A percentile compares a stretch with the other conserved stretches of the same genome.
These are phyloP conservation scores for Caenorhabditis drosophilae DNA, from an alignment of 2,888 invertebrate genomes.

Conservation along the genomic window DNA sequence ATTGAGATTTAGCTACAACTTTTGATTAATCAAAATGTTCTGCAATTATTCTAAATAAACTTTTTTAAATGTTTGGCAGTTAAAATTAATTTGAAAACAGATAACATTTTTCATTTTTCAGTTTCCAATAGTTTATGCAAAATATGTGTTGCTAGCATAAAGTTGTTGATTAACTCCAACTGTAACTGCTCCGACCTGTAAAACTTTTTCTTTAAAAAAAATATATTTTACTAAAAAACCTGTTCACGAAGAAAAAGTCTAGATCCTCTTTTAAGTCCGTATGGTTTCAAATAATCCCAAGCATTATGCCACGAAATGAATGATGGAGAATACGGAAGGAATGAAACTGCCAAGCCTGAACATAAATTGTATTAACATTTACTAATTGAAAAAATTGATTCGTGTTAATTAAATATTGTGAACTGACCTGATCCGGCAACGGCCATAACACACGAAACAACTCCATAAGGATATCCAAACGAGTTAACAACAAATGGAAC, in stretches of 20 bases:
- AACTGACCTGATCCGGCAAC: constrained; percentile 54
- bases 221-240: constrained; percentile 4
- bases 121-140: constrained; percentile 42
- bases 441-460: constrained; percentile 72
- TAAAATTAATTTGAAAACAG: neutral
- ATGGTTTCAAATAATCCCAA: constrained; percentile 78
- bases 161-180: constrained; percentile 63
- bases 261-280: constrained; percentile 59
- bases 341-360: constrained; percentile 80
- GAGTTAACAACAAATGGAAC: constrained; percentile 81
- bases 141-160: constrained; percentile 65
- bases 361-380: no score
- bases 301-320: constrained; percentile 84
- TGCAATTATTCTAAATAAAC: no score
- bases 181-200: constrained; percentile 56
- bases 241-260: constrained; percentile 66
- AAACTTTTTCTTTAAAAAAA: constrained; percentile 1
- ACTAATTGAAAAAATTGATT: neutral
- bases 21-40: no score
- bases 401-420: no score
- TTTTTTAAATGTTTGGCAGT: no score
- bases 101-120: neutral
- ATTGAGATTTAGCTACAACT: no score
- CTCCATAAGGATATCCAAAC: constrained; percentile 87
- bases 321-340: constrained; percentile 83